These are phyloP conservation scores for Esperia sulphurella DNA, from an alignment of 2,888 invertebrate genomes.

Conservation along the genomic window DNA sequence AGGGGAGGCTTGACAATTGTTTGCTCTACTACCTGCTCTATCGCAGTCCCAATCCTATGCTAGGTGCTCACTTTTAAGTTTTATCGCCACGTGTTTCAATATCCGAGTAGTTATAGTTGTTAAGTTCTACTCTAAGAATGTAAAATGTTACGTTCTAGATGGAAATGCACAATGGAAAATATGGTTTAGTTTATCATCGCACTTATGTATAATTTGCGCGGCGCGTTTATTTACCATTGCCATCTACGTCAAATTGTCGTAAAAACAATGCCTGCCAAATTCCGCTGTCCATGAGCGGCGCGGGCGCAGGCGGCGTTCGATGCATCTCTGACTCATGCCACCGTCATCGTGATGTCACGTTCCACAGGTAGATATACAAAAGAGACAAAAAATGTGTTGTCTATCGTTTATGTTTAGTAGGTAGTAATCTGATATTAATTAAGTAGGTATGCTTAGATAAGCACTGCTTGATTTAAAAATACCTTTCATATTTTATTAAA, in stretches of 20 bases:
- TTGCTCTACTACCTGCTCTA: constrained; percentile 38
- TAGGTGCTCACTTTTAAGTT: no score
- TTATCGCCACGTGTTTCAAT: background rate
- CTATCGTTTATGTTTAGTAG: background rate
- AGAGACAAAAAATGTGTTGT: background rate
- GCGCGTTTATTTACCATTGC: background rate
- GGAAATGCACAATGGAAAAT: background rate
- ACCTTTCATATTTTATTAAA: no score
- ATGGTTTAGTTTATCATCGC: no score
- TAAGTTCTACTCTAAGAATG: background rate
- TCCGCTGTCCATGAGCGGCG: constrained; percentile 16
- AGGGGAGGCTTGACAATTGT: constrained; percentile 32
- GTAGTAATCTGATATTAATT: no score
- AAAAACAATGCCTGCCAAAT: constrained; percentile 14
- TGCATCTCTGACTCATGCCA: constrained; percentile 44
- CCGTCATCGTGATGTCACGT: constrained; percentile 40
- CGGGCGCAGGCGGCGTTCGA: constrained; percentile 6
- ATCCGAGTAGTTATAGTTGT: no score
- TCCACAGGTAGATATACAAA: constrained; percentile 1
- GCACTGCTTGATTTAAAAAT: no score
- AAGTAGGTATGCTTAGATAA: no score
- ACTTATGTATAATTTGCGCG: no score
- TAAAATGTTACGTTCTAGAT: background rate
- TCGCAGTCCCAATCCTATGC: no score
- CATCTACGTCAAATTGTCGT: background rate